Conservation (phyloP, 2,888 invertebrate genomes). For the Cremastobaeus sp. region DNA sequence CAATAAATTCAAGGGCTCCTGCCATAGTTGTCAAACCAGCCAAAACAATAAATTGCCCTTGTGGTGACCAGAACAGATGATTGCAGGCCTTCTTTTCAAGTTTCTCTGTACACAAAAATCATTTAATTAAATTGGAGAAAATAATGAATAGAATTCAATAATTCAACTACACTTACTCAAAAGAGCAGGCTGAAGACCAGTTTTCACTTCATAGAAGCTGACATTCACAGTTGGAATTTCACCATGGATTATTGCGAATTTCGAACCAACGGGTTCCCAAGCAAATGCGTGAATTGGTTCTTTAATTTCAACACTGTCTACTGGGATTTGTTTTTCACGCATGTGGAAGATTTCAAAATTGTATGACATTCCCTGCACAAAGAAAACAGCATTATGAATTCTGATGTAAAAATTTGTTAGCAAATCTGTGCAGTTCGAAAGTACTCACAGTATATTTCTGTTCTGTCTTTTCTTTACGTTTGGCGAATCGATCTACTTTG, state of each 20-base stretch:
- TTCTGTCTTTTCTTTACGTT: constrained; percentile 96
- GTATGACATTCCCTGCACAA: constrained; percentile 89
- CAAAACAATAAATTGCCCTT: constrained; percentile 95
- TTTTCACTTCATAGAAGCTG: constrained; percentile 94
- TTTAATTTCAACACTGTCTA: constrained; percentile 97
- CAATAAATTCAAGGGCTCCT: constrained; percentile 96
- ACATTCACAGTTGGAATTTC: constrained; percentile 91
- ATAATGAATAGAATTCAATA: constrained; percentile 34
- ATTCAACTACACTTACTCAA: constrained; percentile 84
- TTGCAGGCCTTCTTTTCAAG: constrained; percentile 92
- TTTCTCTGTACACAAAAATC: constrained; percentile 74
- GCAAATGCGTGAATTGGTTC: constrained; percentile 95
- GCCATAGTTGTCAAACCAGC: constrained; percentile 91
- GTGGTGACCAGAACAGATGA: constrained; percentile 96
- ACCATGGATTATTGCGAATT: constrained; percentile 98
- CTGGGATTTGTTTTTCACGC: constrained; percentile 97
- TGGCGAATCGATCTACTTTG: constrained; percentile 92
- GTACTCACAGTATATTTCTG: constrained; percentile 89
- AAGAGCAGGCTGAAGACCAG: constrained; percentile 91
- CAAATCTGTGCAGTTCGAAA: background rate
- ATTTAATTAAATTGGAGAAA: too few relatives aligned
- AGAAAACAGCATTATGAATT: background rate
- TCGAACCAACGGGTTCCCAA: constrained; percentile 98
- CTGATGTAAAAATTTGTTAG: too few relatives aligned
- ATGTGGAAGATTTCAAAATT: constrained; percentile 99